Evolutionary conservation across 2,113 vertebrate species (phyloP).

Genomic region (Thinocorus orbignyianus): DNA sequence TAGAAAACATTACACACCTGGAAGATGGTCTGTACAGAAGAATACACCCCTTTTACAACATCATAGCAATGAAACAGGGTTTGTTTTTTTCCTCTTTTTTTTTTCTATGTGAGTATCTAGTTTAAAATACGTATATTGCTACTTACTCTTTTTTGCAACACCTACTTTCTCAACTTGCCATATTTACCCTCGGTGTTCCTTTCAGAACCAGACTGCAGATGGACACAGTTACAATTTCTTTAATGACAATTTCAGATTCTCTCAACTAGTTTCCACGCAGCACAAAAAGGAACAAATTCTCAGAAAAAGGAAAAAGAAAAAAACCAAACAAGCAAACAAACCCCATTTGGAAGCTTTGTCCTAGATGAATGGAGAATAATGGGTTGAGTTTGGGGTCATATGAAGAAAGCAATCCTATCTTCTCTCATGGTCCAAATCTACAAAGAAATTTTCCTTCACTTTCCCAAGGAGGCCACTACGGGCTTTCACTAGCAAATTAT

Average conservation of each 20-base stretch:
- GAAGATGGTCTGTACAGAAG: neutral
- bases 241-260: neutral
- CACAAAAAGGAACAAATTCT: neutral
- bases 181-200: neutral
- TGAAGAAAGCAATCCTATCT: neutral
- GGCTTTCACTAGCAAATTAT: neutral
- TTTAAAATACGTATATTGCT: neutral
- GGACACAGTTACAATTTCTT: neutral
- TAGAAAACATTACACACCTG: neutral
- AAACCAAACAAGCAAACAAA: neutral
- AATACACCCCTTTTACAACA: neutral
- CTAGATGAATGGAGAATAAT: neutral
- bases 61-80: neutral
- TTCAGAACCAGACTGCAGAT: neutral
- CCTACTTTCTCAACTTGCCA: neutral
- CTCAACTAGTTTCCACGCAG: neutral
- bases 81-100: accelerated
- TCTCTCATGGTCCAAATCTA: neutral
- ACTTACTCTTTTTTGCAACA: neutral
- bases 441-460: neutral
- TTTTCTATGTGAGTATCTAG: neutral
- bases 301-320: neutral
- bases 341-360: neutral
- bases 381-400: neutral
- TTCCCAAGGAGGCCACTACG: neutral